phyloP scores from a whole-genome alignment of 2,113 vertebrate genomes.

The Scatophagus argus region DNA sequence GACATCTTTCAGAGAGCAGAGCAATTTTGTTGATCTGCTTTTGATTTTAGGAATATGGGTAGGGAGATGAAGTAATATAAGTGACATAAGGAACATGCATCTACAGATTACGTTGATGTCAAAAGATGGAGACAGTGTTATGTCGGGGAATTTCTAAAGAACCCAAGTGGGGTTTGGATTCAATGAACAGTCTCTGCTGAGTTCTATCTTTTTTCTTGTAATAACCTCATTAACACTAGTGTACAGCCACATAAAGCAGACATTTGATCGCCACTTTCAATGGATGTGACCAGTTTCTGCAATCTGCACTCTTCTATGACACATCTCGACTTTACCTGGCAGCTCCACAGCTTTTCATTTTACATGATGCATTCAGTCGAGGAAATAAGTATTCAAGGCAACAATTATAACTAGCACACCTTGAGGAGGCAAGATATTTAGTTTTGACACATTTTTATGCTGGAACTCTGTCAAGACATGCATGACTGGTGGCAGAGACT shows the following conservation, averaged over 20 bases:
- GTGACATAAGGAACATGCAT: neutral
- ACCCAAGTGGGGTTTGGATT: constrained; percentile 7
- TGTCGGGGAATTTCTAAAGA: no score
- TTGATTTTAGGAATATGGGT: neutral
- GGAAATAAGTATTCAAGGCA: constrained; percentile 36
- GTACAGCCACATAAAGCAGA: neutral
- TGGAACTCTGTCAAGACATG: constrained; percentile 3
- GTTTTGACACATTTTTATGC: constrained; percentile 22
- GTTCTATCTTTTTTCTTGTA: constrained; percentile 12
- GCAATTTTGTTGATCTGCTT: neutral
- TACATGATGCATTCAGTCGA: constrained; percentile 46
- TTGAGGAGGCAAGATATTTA: constrained; percentile 19
- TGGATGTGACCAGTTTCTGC: constrained; percentile 21
- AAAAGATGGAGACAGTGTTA: neutral
- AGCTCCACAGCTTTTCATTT: constrained; percentile 28
- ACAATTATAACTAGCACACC: constrained; percentile 16
- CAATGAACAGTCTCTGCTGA: neutral
- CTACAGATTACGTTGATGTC: neutral
- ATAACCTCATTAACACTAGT: constrained; percentile 19
- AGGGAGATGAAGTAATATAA: neutral
- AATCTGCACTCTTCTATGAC: constrained; percentile 19
- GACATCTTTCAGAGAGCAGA: neutral
- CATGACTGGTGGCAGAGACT: constrained; percentile 23
- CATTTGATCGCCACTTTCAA: constrained; percentile 22
- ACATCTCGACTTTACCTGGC: constrained; percentile 10